These are phyloP conservation scores for Ceratosolen solmsi DNA, from an alignment of 1,140 invertebrate genomes.

Conservation along the genomic window DNA sequence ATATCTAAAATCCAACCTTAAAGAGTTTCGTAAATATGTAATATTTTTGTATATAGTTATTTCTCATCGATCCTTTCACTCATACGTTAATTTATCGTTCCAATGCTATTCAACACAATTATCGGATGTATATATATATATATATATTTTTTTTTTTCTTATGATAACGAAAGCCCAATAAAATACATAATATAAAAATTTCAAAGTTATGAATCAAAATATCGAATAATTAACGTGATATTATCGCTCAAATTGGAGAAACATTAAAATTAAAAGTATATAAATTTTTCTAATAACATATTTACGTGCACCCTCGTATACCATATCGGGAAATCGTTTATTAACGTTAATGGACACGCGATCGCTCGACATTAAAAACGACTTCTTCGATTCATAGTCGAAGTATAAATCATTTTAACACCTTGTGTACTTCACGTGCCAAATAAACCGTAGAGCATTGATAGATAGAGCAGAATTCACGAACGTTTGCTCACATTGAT, in stretches of 20 bases:
- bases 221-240: neutral
- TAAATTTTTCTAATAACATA: neutral
- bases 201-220: neutral
- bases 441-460: no score
- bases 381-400: neutral
- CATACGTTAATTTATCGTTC: no score
- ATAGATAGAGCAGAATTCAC: neutral
- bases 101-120: no score
- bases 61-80: no score
- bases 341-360: neutral
- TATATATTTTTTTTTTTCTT: no score
- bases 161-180: no score
- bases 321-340: neutral
- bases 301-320: no score
- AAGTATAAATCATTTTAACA: conserved; percentile 2
- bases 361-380: neutral
- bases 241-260: neutral
- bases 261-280: neutral
- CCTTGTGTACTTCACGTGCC: neutral
- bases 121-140: no score
- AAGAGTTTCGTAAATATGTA: no score
- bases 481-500: neutral
- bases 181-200: neutral
- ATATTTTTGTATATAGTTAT: no score
- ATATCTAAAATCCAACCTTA: no score